Conservation (phyloP, 2,888 invertebrate species). For the Mellilla xanthometata region DNA sequence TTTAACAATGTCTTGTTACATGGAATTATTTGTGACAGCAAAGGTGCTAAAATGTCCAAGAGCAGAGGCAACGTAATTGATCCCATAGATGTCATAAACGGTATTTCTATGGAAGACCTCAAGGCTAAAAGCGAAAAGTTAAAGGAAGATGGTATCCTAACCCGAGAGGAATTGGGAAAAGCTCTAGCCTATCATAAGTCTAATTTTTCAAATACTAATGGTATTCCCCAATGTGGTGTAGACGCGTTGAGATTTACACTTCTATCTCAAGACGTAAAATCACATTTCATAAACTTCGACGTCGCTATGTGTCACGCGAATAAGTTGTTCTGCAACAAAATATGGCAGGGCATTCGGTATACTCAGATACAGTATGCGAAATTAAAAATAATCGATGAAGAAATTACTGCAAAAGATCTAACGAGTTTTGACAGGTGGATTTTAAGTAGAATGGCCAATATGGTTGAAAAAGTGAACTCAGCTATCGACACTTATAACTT, state of each 20-base stretch:
- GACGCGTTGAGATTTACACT: conserved; percentile 96
- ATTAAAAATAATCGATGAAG: conserved; percentile 37
- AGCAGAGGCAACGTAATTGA: conserved; percentile 97
- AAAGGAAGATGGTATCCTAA: conserved; percentile 82
- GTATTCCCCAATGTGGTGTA: conserved; percentile 93
- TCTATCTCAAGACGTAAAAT: conserved; percentile 93
- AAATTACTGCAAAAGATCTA: conserved; percentile 49
- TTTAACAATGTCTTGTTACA: conserved; percentile 93
- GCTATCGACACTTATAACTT: conserved; percentile 88
- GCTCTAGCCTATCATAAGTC: conserved; percentile 85
- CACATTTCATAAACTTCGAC: conserved; percentile 93
- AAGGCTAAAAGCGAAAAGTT: conserved; percentile 68
- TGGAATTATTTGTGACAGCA: conserved; percentile 94
- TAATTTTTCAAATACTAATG: conserved; percentile 86
- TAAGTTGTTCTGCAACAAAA: conserved; percentile 95
- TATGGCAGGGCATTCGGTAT: conserved; percentile 95
- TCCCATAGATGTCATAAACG: conserved; percentile 95
- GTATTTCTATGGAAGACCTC: conserved; percentile 86
- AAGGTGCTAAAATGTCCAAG: conserved; percentile 99
- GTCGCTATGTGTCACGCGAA: conserved; percentile 87
- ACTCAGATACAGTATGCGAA: conserved; percentile 61
- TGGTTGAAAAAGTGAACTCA: conserved; percentile 85
- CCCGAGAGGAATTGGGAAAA: conserved; percentile 84
- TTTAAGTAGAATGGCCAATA: conserved; percentile 87
- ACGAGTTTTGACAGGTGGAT: conserved; percentile 92